Base-by-base conservation (phyloP, 2,888 invertebrate species). In the Brassicogethes aeneus region DNA sequence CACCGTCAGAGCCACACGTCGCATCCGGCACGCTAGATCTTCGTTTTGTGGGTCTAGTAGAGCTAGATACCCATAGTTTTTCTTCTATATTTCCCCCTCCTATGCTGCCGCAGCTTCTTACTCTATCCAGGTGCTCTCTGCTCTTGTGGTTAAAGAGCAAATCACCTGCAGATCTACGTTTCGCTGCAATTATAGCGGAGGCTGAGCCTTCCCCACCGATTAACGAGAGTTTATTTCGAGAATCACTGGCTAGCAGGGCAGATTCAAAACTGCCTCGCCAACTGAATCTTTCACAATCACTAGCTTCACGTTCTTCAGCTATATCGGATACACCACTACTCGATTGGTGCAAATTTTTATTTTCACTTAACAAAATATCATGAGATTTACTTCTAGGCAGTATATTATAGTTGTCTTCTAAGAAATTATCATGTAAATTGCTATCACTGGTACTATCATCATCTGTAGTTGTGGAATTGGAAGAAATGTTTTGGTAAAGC, bases 231-330 rank as follows among this genome's bases (percentile, higher is more conserved):
- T 84, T 85, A 31, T 85, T 88, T 52, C 89, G 74, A 5, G 88
- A 89, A 65, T 91, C 90, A 2, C 88, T 86, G 8, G 89, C 90
- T 68, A 89, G 76, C 42, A 91, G 70, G 32, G 91, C 88, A n/a
- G 89, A 89, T 64, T 91, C 91, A 67, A 91, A 91, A 69, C 90
- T 90, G 52, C 91, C 91, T 46, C 90, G 77, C 91, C 91, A 91
- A 58, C 88, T 88, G 68, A 90, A 90, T 50, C 90, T 73, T 64
- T 91, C 91, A 71, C 88, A 83, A 61, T 89, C 89, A 72, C 88
- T 89, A 39, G 85, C 82, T 60, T 88, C 86, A 57, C 81, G 79
- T 55, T 77, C 76, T 59, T 77, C 77, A 14, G 70, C 70, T 30
- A 71, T 71, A 47, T 76, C 76, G 29, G 73, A 71, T 7, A 70